Evolutionary conservation across 1,140 invertebrate species (phyloP), one percentile per base, ranked within the genome.

Genomic region (Drosophila sechellia): DNA sequence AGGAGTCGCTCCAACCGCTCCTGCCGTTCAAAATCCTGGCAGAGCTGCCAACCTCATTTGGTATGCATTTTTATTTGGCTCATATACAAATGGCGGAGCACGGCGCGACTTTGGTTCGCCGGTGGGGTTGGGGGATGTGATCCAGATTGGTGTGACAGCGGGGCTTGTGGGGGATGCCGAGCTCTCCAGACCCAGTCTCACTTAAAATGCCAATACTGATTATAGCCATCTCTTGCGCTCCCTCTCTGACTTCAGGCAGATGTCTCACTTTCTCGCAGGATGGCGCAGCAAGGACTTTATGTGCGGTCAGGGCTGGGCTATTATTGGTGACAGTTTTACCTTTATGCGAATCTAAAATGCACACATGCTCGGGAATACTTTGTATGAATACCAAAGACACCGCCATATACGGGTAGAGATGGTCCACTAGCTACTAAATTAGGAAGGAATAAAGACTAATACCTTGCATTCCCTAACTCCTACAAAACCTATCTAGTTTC

Each of bases 31-130:
- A 6, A 53, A 39, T 68, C 27, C 37, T 48, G 64, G 65, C 81
- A 72, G 42, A 37, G 39, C 56, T 55, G 65, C 65, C 58, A 54
- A 65, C 66, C 74, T 89, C 83, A 91, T 91, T 85, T 79, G 35
- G 52, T 85, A 91, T 91, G 89, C 79, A 91, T 86, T 91, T 91
- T 90, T 91, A 91, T 91, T 86, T 84, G 66, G 71, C 90, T 83
- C 90, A 91, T 86, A 91, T 89, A 87, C 76, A 87, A 87, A 87
- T 87, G 83, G 84, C 65, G 72, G 60, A 53, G 63, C 61, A 55
- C 53, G 73, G 58, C 68, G 45, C 73, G 70, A 79, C 64, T 64
- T 34, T n/a, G 25, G 64, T 72, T 61, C 57, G 63, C 20, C 15
- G 40, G 27, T 45, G 54, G 74, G 40, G 39, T 3, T 5, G 6